phyloP scores from a whole-genome alignment of 2,797 vertebrate species.

The Megaceryle alcyon region DNA sequence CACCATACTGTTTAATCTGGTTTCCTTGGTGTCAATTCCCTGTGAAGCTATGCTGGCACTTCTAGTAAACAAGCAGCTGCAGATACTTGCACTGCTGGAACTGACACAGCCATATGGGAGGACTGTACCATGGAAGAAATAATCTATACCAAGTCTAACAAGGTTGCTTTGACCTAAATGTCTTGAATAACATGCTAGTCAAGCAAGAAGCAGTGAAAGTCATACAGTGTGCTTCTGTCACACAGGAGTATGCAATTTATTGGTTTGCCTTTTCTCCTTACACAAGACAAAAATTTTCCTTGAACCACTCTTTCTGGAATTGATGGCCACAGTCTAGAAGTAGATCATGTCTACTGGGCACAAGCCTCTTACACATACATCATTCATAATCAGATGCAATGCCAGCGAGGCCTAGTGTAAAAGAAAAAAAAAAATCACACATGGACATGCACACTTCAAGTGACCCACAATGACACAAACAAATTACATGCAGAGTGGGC shows the following conservation, averaged over 20 bases:
- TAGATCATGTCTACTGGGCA: background rate
- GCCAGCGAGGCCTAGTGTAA: background rate
- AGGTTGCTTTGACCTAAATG: background rate
- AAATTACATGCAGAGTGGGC: background rate
- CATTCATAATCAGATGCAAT: background rate
- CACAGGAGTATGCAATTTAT: background rate
- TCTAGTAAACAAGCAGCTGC: background rate
- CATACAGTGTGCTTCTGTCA: background rate
- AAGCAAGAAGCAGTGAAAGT: background rate
- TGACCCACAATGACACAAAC: background rate
- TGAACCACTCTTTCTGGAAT: background rate
- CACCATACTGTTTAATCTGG: constrained; percentile 1
- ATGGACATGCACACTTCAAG: background rate
- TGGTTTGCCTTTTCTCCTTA: background rate
- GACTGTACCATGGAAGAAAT: background rate
- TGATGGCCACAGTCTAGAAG: background rate
- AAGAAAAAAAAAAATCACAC: background rate
- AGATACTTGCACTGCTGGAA: background rate
- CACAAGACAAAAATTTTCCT: background rate
- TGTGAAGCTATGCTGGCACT: background rate
- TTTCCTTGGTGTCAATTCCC: constrained; percentile 1
- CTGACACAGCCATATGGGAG: background rate
- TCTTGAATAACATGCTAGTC: background rate
- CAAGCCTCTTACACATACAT: background rate
- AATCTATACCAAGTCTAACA: background rate